Evolutionary conservation across 2,797 vertebrate genomes (phyloP).

Genomic region (Mionectes olivaceus): DNA sequence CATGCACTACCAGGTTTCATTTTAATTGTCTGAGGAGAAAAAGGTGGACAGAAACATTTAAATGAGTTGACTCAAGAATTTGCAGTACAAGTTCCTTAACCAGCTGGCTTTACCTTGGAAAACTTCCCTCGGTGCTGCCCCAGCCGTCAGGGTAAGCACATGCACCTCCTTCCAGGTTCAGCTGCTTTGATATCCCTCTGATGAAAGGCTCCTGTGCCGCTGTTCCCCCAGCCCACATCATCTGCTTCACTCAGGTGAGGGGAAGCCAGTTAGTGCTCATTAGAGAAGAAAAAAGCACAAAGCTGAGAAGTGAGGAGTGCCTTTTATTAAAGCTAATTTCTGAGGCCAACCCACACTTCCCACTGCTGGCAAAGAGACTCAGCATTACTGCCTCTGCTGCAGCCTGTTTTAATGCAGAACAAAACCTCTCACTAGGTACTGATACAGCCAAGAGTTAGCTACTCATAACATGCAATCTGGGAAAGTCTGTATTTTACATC

Average conservation of each 20-base stretch:
- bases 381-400: background rate
- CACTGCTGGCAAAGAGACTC: background rate
- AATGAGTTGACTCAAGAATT: background rate
- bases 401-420: background rate
- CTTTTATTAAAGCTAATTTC: conserved; percentile 56
- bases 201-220: background rate
- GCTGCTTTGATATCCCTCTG: conserved; percentile 14
- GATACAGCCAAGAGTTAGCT: background rate
- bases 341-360: conserved; percentile 41
- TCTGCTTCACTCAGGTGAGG: background rate
- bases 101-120: background rate
- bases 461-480: background rate
- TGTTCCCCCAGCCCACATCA: background rate
- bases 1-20: fast-evolving
- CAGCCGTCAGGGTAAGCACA: background rate
- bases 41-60: background rate
- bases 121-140: background rate
- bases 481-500: background rate
- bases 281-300: conserved; percentile 26
- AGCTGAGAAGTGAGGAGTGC: conserved; percentile 13
- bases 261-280: background rate
- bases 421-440: background rate
- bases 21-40: background rate
- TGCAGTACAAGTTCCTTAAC: background rate
- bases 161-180: conserved; percentile 1